These are phyloP conservation scores for Tapirus terrestris DNA, from an alignment of 2,113 vertebrate genomes.

Conservation along the genomic window DNA sequence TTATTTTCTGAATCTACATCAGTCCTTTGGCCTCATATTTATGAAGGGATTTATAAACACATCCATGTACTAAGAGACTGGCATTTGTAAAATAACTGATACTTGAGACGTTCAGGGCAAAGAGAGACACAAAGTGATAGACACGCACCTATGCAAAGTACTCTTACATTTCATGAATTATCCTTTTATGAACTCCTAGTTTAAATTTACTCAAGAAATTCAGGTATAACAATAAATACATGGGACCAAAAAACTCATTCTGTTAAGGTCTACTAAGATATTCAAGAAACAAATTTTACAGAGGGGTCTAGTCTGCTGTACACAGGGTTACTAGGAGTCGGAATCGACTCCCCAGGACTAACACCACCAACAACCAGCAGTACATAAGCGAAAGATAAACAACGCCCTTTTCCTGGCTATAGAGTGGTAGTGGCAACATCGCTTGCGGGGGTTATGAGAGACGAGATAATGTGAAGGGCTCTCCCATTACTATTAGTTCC, in stretches of 20 bases:
- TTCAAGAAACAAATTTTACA: not conserved
- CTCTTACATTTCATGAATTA: not conserved
- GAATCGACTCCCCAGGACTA: no score
- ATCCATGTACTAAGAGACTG: not conserved
- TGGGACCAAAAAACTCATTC: not conserved
- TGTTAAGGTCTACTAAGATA: not conserved
- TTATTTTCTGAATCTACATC: constrained; percentile 33
- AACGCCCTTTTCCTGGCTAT: not conserved
- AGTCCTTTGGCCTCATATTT: not conserved
- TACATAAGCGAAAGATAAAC: not conserved
- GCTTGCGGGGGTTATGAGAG: not conserved
- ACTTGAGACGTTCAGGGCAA: not conserved
- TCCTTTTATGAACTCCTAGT: not conserved
- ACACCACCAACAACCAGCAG: no score
- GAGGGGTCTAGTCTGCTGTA: not conserved
- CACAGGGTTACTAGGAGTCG: no score
- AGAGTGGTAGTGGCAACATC: not conserved
- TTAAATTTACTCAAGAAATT: not conserved
- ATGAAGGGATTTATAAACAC: not conserved
- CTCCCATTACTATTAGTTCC: not conserved
- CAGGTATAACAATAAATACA: not conserved
- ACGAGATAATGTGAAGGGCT: not conserved
- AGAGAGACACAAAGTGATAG: not conserved
- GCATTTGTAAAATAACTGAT: not conserved
- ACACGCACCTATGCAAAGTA: not conserved